Base-by-base conservation (phyloP, 2,113 vertebrate genomes). In the Casuarius casuarius region DNA sequence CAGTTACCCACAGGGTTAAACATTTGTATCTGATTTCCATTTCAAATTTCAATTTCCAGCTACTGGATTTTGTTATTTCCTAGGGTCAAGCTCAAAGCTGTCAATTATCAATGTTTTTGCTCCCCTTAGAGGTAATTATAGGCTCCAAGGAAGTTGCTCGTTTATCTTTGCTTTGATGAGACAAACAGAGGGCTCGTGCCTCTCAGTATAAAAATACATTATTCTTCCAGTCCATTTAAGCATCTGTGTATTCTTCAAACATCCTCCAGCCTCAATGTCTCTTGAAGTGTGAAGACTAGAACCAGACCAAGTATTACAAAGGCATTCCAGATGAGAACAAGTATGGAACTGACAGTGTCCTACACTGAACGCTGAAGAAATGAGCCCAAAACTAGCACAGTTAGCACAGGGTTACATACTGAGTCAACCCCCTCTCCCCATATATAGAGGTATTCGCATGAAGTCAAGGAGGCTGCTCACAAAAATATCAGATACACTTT, bases 81-180 rank as follows among this genome's bases (percentile, higher is more conserved):
- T 72, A 68, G 33, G 94, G 94, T 95, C 94, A 97, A 92, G 87
- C 87, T 89, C 56, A 92, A 95, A 87, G 54, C 77, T 95, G 93
- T 92, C 93, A 92, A 91, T 96, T 95, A 91, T 82, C 91, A 87
- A 63, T 82, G 89, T n/a, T 95, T 95, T 89, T 78, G 61, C 95
- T 96, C 87, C 81, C 65, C 91, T 91, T 79, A 87, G 81, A 94
- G 91, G 74, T 92, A 95, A 95, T 95, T 92, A 92, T 44, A 94
- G 73, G 48, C 87, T 92, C 59, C 0, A 1, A 96, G 84, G 81
- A 94, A 82, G 84, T 82, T 87, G 77, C 77, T 95, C 77, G 95
- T 95, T 97, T 94, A 95, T 95, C 89, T 95, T 78, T 84, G 68
- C 89, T 94, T 97, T 92, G 94, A 95, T 94, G 70, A 95, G 91